Evolutionary conservation across 1,140 invertebrate species (phyloP), one percentile per base, ranked within the genome.

Genomic region (Phocides pigmalion): DNA sequence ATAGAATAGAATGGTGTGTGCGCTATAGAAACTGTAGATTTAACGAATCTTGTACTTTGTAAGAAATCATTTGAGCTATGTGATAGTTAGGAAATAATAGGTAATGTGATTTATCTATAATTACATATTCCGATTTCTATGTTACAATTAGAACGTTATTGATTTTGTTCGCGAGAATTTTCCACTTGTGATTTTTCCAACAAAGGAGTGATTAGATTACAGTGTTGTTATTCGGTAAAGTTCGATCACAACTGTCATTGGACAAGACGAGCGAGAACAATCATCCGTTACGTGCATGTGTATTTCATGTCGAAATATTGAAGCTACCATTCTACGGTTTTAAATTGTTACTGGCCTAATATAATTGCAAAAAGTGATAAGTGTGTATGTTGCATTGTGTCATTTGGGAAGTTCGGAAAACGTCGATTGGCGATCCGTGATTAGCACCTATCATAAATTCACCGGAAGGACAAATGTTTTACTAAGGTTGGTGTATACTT

Each of bases 391-490:
- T 68, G 51, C 46, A 71, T 77, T 70, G 72, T 74, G 75, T 70
- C 62, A 74, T 69, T 62, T 66, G 62, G 66, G 70, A 72, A 70
- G 67, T 70, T 70, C 42, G 62, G 66, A 61, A 68, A 73, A 76
- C 68, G 78, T 72, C 61, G 62, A 46, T 70, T 72, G 79, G 59
- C 53, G 72, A 64, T 65, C 66, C 70, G 74, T 66, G 70, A 72
- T 83, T 79, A 76, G 74, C 75, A 81, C 66, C 70, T 66, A 73
- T 74, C 65, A 64, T 70, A 78, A 41, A 49, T 62, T 78, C 74
- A 80, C 75, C 76, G 76, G 77, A 81, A 83, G 75, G 82, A 82
- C 79, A 82, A 89, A 90, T 90, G 88, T 80, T 87, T 81, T 89
- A 84, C 76, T 84, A 86, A 89, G 84, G 87, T 89, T 79, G 66